phyloP scores from a whole-genome alignment of 2,888 invertebrate genomes.

The Anoplius nigerrimus region DNA sequence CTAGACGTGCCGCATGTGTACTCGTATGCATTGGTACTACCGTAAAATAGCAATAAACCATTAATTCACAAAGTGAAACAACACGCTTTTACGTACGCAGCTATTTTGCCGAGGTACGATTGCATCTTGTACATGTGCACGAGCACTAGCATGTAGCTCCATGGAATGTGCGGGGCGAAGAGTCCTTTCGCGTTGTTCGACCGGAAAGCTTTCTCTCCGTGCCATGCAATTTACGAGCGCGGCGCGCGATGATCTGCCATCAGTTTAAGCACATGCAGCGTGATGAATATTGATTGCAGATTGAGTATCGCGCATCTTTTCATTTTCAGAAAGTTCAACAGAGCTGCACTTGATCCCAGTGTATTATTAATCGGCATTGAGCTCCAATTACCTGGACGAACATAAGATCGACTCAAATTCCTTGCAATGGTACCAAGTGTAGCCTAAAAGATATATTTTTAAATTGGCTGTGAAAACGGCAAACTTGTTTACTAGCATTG shows the following conservation, averaged over 20 bases:
- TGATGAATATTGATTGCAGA: slow-evolving; percentile 23
- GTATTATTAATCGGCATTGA: too few species aligned
- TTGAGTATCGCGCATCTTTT: slow-evolving; percentile 23
- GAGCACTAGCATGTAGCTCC: slow-evolving; percentile 64
- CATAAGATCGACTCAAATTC: slow-evolving; percentile 19
- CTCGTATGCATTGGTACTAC: slow-evolving; percentile 46
- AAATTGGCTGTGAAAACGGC: slow-evolving; percentile 37
- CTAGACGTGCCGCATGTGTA: slow-evolving; percentile 47
- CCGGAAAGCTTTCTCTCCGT: slow-evolving; percentile 67
- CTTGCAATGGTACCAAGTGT: slow-evolving; percentile 37
- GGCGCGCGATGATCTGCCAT: slow-evolving; percentile 57
- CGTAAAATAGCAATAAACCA: slow-evolving; percentile 20
- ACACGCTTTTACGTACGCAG: slow-evolving; percentile 9
- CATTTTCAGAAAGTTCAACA: neutral
- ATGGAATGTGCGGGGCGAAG: slow-evolving; percentile 64
- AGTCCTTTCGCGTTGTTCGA: slow-evolving; percentile 44
- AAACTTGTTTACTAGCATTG: slow-evolving; percentile 31
- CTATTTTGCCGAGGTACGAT: slow-evolving; percentile 49
- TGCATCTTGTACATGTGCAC: slow-evolving; percentile 57
- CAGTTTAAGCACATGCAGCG: slow-evolving; percentile 9
- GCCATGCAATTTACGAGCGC: slow-evolving; percentile 58
- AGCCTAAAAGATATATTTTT: slow-evolving; percentile 37
- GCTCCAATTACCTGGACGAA: neutral
- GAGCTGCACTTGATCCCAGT: slow-evolving; percentile 29
- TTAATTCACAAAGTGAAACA: neutral